Base-by-base conservation (phyloP, 2,888 invertebrate species). In the Acutogordius australiensis region DNA sequence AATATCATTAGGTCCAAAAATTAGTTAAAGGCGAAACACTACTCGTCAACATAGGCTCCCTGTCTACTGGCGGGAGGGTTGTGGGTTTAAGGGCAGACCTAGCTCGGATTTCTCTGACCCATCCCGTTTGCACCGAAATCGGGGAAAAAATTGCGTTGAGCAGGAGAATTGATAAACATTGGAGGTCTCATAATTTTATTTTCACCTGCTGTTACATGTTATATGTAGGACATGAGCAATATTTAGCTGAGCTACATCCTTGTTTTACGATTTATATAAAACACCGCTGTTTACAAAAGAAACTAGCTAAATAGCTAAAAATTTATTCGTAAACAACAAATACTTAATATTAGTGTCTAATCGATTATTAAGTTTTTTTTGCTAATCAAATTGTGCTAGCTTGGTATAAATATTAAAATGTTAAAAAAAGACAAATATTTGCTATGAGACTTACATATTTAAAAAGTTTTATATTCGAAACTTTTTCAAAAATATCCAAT, bases 141-240 rank as follows among this genome's bases (percentile, higher is more conserved):
- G 88, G 88, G 60, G 97, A 99, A 72, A 99, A 97, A 72, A 94
- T 97, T 67, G 97, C 97, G n/a, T 78, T 97, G 57, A 91, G 90
- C 70, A 79, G 97, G 70, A 80, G 94, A 74, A 88, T 99, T 45
- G 97, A 97, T 68, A 94, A 94, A 72, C 94, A 99, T 77, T 97
- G 97, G 97, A 81, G 97, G 82, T 82, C 71, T 51, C 23, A 72
- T 60, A 37, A 37, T 13, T 13, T 37, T 37, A 37, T 18, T 13
- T 13, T 37, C 8, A 8, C 37, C 18, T 37, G 8, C 37, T 13
- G 18, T 13, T 37, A 8, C 8, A 13, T 37, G 18, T 13, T 13
- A 37, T 13, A 37, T 13, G 18, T 37, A 13, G 37, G 37, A 37
- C 18, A 37, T 37, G 18, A 37, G 18, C 37, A 37, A 37, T 13